Evolutionary conservation across 2,888 invertebrate genomes (phyloP).

Genomic region (Sipha maydis): DNA sequence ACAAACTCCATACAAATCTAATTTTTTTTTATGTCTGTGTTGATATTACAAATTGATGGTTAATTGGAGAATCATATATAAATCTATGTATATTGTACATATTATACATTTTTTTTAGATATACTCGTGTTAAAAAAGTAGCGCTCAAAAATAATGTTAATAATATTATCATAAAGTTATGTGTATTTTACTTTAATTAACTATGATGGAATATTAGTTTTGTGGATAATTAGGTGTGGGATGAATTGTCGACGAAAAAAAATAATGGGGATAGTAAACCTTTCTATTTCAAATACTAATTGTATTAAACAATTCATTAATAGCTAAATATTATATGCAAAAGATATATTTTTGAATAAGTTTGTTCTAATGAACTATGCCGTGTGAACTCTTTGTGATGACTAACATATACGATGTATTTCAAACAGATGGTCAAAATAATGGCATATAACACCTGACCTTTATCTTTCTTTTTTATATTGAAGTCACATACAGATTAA

Average conservation of each 20-base stretch:
- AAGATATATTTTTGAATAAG: not conserved
- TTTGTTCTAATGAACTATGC: constrained; percentile 20
- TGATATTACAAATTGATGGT: no score
- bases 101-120: no score
- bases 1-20: no score
- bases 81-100: no score
- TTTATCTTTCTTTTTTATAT: not conserved
- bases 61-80: no score
- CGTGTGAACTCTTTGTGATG: constrained; percentile 17
- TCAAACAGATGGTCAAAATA: constrained; percentile 9
- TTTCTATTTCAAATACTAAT: not conserved
- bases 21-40: no score
- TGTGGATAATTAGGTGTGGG: not conserved
- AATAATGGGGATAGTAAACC: not conserved
- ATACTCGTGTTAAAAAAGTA: no score
- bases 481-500: not conserved
- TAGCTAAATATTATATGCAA: not conserved
- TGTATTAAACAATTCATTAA: not conserved
- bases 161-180: no score
- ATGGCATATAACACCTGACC: constrained; percentile 5
- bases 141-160: no score
- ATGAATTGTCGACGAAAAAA: not conserved
- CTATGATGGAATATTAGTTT: not conserved
- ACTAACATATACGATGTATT: constrained; percentile 26
- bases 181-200: no score